Percentiles rank a stretch among this genome's conserved stretches.
Conservation (phyloP, 1,140 invertebrate species). For the Saccostrea glomerata region DNA sequence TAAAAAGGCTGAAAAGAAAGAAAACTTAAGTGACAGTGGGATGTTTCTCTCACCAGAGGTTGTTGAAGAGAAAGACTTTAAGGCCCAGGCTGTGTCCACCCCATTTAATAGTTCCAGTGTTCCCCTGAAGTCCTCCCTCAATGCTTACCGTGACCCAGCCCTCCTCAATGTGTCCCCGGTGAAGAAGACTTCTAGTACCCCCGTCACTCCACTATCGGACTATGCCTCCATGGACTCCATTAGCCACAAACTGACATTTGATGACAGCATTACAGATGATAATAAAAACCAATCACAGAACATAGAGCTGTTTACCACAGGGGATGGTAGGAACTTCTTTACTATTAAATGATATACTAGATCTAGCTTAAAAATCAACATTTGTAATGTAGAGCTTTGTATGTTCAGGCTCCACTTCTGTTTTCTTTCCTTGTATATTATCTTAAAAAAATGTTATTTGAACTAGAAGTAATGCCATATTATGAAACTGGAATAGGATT, state of each 20-base stretch:
- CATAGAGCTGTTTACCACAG: slow-evolving; percentile 30
- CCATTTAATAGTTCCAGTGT: slow-evolving; percentile 6
- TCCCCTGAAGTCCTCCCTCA: slow-evolving; percentile 37
- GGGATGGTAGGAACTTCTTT: background rate
- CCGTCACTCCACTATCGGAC: slow-evolving; percentile 48
- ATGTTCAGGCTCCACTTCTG: too few species aligned
- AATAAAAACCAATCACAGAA: background rate
- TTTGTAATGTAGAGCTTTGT: too few species aligned
- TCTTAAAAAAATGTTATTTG: too few species aligned
- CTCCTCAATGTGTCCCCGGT: slow-evolving; percentile 43
- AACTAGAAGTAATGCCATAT: too few species aligned
- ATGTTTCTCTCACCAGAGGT: slow-evolving; percentile 43
- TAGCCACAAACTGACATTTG: slow-evolving; percentile 22
- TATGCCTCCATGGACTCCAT: slow-evolving; percentile 51
- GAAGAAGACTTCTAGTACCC: background rate
- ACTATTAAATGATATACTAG: too few species aligned
- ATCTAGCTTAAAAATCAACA: too few species aligned
- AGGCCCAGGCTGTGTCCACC: slow-evolving; percentile 37
- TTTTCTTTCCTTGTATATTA: too few species aligned
- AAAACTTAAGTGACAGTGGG: slow-evolving; percentile 45
- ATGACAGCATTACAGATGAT: slow-evolving; percentile 23
- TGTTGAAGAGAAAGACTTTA: slow-evolving; percentile 11
- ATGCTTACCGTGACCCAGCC: slow-evolving; percentile 35
- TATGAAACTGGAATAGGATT: too few species aligned
- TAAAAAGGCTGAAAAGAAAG: background rate